A percentile compares a stretch with the other conserved stretches of the same genome.
Conservation (phyloP, 2,113 vertebrate species). For the Gnathonemus longibarbis region DNA sequence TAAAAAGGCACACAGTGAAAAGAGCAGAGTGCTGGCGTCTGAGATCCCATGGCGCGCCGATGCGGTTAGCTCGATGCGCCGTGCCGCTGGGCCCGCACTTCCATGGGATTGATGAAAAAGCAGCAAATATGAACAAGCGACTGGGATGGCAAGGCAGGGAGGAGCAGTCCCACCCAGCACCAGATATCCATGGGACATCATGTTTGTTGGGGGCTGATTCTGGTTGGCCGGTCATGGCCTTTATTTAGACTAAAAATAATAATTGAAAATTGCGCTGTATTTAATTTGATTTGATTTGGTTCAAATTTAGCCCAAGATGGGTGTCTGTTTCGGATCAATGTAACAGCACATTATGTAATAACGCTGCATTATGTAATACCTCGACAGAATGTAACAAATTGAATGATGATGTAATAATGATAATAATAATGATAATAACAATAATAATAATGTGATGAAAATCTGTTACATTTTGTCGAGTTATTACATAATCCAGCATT, state of each 20-base stretch:
- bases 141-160: background rate
- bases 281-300: background rate
- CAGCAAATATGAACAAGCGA: background rate
- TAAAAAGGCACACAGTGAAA: background rate
- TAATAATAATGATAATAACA: too few relatives aligned
- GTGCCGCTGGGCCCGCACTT: background rate
- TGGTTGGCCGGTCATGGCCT: background rate
- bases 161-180: background rate
- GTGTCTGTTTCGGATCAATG: background rate
- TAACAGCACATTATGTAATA: background rate
- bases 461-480: background rate
- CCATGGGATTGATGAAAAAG: background rate
- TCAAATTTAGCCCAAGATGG: background rate
- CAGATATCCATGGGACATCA: background rate
- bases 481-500: background rate
- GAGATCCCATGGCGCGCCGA: background rate
- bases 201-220: background rate
- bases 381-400: background rate
- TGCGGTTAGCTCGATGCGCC: background rate
- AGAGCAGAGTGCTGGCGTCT: background rate
- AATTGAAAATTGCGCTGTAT: background rate
- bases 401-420: background rate
- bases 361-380: background rate
- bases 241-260: background rate
- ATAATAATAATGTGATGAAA: background rate